Percentiles rank a stretch among this genome's conserved stretches.
Evolutionary conservation across 2,888 invertebrate genomes (phyloP).

Genomic region (Altica lythri): DNA sequence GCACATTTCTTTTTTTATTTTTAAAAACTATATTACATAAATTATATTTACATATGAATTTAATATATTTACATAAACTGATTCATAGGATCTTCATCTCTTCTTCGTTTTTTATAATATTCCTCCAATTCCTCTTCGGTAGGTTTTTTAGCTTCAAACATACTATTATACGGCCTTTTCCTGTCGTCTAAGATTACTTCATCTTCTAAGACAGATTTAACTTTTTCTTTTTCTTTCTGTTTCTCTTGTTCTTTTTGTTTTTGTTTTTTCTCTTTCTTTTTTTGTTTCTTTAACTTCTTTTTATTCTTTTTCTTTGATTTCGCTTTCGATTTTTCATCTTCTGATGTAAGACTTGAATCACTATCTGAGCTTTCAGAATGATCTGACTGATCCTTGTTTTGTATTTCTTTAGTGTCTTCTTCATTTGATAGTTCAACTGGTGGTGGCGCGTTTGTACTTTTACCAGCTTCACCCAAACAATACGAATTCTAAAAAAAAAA

Average conservation of each 20-base stretch:
- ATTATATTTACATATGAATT: too few species aligned
- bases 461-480: conserved; percentile 79
- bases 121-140: conserved; percentile 94
- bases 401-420: conserved; percentile 29
- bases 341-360: conserved; percentile 28
- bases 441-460: conserved; percentile 37
- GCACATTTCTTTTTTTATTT: too few species aligned
- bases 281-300: conserved; percentile 59
- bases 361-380: conserved; percentile 37
- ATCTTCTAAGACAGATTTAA: conserved; percentile 50
- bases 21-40: too few species aligned
- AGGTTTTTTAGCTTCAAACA: conserved; percentile 81
- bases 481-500: conserved; percentile 72
- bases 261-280: conserved; percentile 49
- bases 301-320: conserved; percentile 47
- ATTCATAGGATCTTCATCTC: conserved; percentile 94
- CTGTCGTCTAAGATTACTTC: conserved; percentile 77
- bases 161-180: conserved; percentile 92
- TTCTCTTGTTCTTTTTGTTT: conserved; percentile 56
- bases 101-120: conserved; percentile 81
- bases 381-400: conserved; percentile 28
- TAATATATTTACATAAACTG: conserved; percentile 56
- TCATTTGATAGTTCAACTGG: conserved; percentile 11
- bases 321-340: conserved; percentile 46
- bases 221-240: conserved; percentile 55